Evolutionary conservation across 2,797 vertebrate genomes (phyloP).

Genomic region (Liasis olivaceus): DNA sequence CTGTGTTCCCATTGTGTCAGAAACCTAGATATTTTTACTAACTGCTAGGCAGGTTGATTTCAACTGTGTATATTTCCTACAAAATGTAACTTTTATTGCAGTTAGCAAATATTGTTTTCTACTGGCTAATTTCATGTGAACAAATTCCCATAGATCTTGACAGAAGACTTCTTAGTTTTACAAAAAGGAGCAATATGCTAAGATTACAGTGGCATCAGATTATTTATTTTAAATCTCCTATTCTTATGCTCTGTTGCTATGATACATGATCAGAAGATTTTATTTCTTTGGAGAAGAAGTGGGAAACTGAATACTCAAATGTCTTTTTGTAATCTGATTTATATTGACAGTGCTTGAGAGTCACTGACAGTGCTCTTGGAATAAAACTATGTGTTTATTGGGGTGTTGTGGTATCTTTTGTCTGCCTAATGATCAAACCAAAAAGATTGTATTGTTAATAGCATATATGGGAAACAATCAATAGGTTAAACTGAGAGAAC

Average conservation of each 20-base stretch:
- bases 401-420: not conserved
- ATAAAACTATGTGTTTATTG: not conserved
- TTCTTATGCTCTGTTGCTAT: constrained; percentile 18
- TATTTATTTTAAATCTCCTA: not conserved
- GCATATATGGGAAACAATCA: too few relatives aligned
- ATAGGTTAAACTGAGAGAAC: too few relatives aligned
- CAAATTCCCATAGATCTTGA: constrained; percentile 32
- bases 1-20: not conserved
- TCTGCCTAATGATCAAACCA: not conserved
- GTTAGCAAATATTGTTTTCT: constrained; percentile 2
- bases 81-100: too few relatives aligned
- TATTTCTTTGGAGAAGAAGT: constrained; percentile 1
- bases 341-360: not conserved
- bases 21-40: not conserved
- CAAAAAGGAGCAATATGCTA: constrained; percentile 31
- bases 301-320: not conserved
- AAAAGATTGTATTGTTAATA: not conserved
- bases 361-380: not conserved
- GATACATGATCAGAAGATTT: not conserved
- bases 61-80: not conserved
- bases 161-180: not conserved
- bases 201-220: not conserved
- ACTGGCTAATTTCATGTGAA: constrained; percentile 20
- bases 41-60: not conserved
- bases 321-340: not conserved